Percentiles rank a stretch among this genome's conserved stretches.
phyloP scores from a whole-genome alignment of 2,113 vertebrate species.

The Eptesicus fuscus region DNA sequence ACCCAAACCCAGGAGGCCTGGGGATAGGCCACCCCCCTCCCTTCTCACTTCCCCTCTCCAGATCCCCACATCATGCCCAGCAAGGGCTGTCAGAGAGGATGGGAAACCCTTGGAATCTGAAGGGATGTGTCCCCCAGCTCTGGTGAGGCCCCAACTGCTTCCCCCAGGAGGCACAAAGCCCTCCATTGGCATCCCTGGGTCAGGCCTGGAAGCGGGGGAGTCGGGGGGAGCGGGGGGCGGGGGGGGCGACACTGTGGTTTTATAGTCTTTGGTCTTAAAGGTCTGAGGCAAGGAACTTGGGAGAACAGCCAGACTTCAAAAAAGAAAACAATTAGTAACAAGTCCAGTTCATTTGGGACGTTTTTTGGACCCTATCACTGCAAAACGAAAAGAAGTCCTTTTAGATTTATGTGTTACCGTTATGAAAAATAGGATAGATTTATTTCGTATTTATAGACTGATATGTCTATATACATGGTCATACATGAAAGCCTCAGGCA shows the following conservation, averaged over 20 bases:
- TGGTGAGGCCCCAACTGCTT: not conserved
- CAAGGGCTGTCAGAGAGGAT: not conserved
- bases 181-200: not conserved
- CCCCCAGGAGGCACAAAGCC: not conserved
- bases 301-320: not conserved
- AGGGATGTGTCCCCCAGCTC: not conserved
- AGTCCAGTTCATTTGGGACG: not conserved
- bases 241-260: not conserved
- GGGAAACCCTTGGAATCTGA: not conserved
- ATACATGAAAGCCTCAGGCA: not conserved
- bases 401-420: constrained; percentile 23
- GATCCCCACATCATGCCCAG: not conserved
- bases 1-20: not conserved
- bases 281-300: constrained; percentile 17
- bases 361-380: constrained; percentile 15
- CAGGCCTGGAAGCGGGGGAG: not conserved
- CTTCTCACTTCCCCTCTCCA: not conserved
- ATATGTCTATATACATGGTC: constrained; percentile 34
- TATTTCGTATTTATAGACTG: constrained; percentile 63
- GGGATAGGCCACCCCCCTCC: not conserved
- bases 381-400: constrained; percentile 43
- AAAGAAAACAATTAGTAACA: constrained; percentile 34
- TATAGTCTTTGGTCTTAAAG: constrained; percentile 56
- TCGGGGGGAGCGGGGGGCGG: accelerated
- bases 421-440: constrained; percentile 59